A percentile compares a stretch with the other conserved stretches of the same genome.
phyloP scores from a whole-genome alignment of 2,888 invertebrate species.

The Ormyrus nitidulus region DNA sequence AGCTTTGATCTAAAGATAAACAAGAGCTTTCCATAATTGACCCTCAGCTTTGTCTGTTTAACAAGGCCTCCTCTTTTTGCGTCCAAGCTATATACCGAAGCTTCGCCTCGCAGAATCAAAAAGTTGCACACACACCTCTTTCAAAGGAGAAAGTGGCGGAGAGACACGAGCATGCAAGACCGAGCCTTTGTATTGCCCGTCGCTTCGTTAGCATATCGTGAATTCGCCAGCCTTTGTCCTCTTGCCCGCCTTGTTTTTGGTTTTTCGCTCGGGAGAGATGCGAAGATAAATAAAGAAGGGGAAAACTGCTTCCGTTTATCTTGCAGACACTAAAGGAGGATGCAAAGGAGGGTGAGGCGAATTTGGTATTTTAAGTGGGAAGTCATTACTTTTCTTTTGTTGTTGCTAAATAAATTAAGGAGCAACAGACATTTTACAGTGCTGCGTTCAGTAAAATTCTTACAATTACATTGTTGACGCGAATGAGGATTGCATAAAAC shows the following conservation, averaged over 20 bases:
- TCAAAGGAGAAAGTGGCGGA: conserved; percentile 16
- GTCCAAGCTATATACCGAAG: not conserved
- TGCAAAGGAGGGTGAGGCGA: not conserved
- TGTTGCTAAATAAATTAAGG: no score
- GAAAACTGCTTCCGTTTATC: conserved; percentile 17
- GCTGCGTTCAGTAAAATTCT: no score
- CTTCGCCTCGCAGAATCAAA: not conserved
- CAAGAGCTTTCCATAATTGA: not conserved
- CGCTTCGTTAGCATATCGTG: conserved; percentile 61
- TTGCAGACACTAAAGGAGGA: not conserved
- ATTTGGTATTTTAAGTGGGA: no score
- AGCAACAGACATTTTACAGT: no score
- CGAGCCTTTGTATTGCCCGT: conserved; percentile 31
- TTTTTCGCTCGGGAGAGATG: not conserved
- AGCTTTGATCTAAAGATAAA: no score
- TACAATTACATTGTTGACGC: no score
- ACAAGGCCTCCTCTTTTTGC: not conserved
- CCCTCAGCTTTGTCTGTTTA: not conserved
- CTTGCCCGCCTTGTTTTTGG: not conserved
- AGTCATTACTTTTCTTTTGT: no score
- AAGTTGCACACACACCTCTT: conserved; percentile 5
- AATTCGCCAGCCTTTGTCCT: conserved; percentile 26
- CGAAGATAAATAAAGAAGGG: conserved; percentile 22
- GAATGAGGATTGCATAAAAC: not conserved
- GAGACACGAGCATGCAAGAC: conserved; percentile 10